Conservation (phyloP, 2,888 invertebrate genomes). For the Cephus runcator region DNA sequence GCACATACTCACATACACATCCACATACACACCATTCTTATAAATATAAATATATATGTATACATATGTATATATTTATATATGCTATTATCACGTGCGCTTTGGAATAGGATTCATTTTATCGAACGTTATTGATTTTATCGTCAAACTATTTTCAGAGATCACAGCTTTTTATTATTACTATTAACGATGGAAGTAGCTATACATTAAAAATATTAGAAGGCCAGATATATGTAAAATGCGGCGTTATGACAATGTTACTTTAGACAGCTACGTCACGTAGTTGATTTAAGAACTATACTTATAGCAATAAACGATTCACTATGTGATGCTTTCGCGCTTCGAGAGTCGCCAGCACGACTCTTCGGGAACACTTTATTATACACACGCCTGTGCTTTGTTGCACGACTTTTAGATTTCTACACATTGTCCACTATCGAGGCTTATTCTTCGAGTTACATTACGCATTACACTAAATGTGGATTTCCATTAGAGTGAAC, state of each 20-base stretch:
- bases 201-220: slow-evolving; percentile 45
- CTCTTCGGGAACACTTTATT: slow-evolving; percentile 6
- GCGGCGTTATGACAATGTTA: slow-evolving; percentile 42
- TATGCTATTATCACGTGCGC: slow-evolving; percentile 12
- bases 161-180: slow-evolving; percentile 48
- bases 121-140: slow-evolving; percentile 51
- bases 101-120: slow-evolving; percentile 47
- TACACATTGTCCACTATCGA: slow-evolving; percentile 44
- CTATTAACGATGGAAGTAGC: slow-evolving; percentile 37
- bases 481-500: slow-evolving; percentile 11
- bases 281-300: slow-evolving; percentile 49
- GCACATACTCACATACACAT: neutral
- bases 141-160: slow-evolving; percentile 52
- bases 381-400: slow-evolving; percentile 33
- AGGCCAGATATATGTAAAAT: slow-evolving; percentile 47
- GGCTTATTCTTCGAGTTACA: slow-evolving; percentile 51
- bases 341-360: slow-evolving; percentile 11
- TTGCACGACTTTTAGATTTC: slow-evolving; percentile 47
- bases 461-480: slow-evolving; percentile 52
- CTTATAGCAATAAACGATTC: slow-evolving; percentile 53
- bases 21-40: neutral
- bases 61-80: neutral
- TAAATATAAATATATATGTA: neutral
- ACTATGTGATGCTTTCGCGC: slow-evolving; percentile 49
- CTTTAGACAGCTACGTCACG: slow-evolving; percentile 45